Conservation (phyloP, 1,140 invertebrate species). For the Zeugodacus cucurbitae region DNA sequence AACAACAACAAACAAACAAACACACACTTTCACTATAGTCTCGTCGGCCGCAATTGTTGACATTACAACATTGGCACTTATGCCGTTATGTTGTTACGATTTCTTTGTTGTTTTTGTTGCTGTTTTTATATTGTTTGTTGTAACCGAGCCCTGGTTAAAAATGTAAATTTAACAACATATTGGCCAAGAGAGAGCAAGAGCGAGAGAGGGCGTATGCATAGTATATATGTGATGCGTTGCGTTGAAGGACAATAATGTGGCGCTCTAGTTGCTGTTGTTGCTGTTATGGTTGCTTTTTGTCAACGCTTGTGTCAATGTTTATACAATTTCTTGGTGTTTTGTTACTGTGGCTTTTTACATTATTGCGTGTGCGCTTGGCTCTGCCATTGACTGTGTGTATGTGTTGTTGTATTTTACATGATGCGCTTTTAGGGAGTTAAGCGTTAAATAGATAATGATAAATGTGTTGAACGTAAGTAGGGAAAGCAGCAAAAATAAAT, state of each 20-base stretch:
- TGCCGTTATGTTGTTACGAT: background rate
- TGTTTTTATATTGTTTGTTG: background rate
- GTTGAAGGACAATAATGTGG: background rate
- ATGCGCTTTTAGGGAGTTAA: constrained; percentile 18
- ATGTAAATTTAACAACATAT: constrained; percentile 27
- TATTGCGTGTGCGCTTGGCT: background rate
- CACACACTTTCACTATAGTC: background rate
- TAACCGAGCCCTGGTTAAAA: constrained; percentile 24
- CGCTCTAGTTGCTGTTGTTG: too few relatives aligned
- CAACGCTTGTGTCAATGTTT: background rate
- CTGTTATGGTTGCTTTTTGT: background rate
- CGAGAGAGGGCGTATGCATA: background rate
- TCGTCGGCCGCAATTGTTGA: background rate
- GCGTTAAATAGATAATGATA: constrained; percentile 33
- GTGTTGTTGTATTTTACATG: background rate
- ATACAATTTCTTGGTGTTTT: background rate
- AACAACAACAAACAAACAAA: background rate
- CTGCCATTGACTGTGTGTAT: too few relatives aligned
- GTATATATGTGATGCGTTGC: too few relatives aligned
- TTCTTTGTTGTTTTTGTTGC: background rate
- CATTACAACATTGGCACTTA: constrained; percentile 22
- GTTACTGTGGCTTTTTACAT: constrained; percentile 3
- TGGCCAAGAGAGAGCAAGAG: background rate
- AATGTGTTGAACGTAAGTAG: background rate
- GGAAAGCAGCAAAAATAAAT: background rate